Percentiles rank a stretch among this genome's conserved stretches.
These are phyloP conservation scores for Macropis europaea DNA, from an alignment of 2,888 invertebrate species.

Conservation along the genomic window DNA sequence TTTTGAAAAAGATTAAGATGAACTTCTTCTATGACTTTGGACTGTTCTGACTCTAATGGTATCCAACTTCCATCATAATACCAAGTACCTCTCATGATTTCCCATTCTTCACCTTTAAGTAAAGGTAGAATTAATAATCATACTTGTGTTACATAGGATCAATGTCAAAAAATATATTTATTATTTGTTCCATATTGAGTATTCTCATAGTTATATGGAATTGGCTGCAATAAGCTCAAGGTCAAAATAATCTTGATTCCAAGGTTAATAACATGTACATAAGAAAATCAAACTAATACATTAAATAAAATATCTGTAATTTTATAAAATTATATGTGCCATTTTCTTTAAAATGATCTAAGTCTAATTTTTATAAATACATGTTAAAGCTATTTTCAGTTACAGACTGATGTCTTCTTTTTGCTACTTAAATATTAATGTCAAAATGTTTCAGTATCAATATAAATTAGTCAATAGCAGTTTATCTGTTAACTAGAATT, in stretches of 20 bases:
- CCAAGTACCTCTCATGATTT: slow-evolving; percentile 84
- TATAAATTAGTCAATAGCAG: too few relatives aligned
- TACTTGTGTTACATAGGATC: not conserved
- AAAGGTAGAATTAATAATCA: slow-evolving; percentile 10
- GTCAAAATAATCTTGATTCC: slow-evolving; percentile 66
- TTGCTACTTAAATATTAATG: too few relatives aligned
- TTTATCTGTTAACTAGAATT: too few relatives aligned
- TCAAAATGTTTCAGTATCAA: too few relatives aligned
- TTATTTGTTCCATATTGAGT: too few relatives aligned
- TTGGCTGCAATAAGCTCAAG: slow-evolving; percentile 73
- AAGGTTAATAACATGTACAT: slow-evolving; percentile 8
- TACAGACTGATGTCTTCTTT: too few relatives aligned
- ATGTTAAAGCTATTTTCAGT: too few relatives aligned
- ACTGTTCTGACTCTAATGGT: slow-evolving; percentile 83
- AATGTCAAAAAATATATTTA: not conserved
- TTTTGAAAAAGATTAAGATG: slow-evolving; percentile 82
- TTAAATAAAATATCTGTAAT: not conserved
- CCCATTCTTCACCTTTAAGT: slow-evolving; percentile 81
- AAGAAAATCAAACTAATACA: not conserved
- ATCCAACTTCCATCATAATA: slow-evolving; percentile 85
- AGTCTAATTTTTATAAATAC: too few relatives aligned
- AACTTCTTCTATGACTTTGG: slow-evolving; percentile 83
- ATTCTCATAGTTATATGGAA: slow-evolving; percentile 66
- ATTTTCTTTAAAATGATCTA: too few relatives aligned
- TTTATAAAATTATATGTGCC: too few relatives aligned